phyloP scores from a whole-genome alignment of 2,888 invertebrate species.

The Chaetoderma sp. region DNA sequence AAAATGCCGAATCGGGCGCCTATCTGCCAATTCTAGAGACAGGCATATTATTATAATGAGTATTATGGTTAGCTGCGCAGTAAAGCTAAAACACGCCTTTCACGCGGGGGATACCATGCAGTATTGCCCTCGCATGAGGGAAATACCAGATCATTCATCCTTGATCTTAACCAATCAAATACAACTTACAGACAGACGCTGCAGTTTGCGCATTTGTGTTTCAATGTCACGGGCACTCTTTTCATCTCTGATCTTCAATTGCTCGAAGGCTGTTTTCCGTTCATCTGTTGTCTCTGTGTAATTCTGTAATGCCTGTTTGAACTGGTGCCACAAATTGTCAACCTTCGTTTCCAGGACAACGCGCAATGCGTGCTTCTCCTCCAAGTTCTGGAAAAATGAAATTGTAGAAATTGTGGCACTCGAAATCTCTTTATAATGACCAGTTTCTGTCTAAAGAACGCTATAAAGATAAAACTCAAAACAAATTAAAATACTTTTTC shows the following conservation, averaged over 20 bases:
- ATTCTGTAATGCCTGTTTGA: slow-evolving; percentile 61
- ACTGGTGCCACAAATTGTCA: slow-evolving; percentile 66
- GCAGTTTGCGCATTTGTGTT: slow-evolving; percentile 67
- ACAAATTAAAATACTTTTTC: too few species aligned
- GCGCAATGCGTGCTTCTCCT: slow-evolving; percentile 68
- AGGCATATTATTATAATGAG: too few species aligned
- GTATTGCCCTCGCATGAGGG: too few species aligned
- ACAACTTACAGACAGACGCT: slow-evolving; percentile 65
- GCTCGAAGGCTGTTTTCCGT: slow-evolving; percentile 66
- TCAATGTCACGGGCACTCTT: slow-evolving; percentile 69
- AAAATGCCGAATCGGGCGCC: too few species aligned
- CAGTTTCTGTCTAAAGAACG: too few species aligned
- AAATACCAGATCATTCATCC: too few species aligned
- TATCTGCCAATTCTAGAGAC: too few species aligned
- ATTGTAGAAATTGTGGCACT: background rate
- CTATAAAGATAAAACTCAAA: too few species aligned
- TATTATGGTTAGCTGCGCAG: too few species aligned
- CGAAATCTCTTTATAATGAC: background rate
- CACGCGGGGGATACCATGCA: too few species aligned
- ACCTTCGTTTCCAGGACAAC: slow-evolving; percentile 66
- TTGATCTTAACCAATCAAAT: too few species aligned
- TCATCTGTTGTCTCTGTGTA: slow-evolving; percentile 69
- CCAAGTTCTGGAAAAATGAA: slow-evolving; percentile 60
- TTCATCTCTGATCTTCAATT: slow-evolving; percentile 67
- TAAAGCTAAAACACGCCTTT: too few species aligned